Base-by-base conservation (phyloP, 1,140 invertebrate species). In the Nylanderia fulva region DNA sequence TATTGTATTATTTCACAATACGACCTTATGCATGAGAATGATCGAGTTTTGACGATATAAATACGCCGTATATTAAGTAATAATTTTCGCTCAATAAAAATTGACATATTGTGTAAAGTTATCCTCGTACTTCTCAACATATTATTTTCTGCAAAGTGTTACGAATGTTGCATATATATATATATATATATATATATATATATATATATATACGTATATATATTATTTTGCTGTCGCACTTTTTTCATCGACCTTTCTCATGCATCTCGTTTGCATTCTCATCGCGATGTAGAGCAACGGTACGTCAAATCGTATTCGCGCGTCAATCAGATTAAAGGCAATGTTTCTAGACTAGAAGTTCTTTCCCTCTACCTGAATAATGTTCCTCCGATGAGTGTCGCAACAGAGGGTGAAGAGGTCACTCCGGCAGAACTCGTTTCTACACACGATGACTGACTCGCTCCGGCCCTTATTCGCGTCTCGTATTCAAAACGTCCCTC, bases 261-360 rank as follows among this genome's bases (percentile, higher is more conserved):
- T 29, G 8, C 15, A 63, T 63, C n/a, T 66, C 13, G 21, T 48
- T 68, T 79, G 21, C 61, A 52, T 52, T 15, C 6, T 24, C 24
- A 15, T 21, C 9, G 15, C n/a, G n/a, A 7, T 1, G 68, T 36
- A 56, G 6, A 48, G 11, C 7, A 54, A 54, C 24, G 39, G 18
- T 39, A 69, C 13, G 45, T 8, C 75, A 39, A 24, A 60, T 58
- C 13, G 33, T 13, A 60, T 82, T 80, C 36, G 33, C 45, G 48
- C 24, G 48, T 79, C 71, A 84, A 58, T 77, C 82, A 84, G 45
- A 6, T 84, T 64, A 79, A 79, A 64, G 48, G 36, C 36, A 64
- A 84, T 33, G 45, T 82, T 60, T 54, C 18, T 11, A 7, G 11
- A 29, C 2, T 42, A 71, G 18, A 8, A 56, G 29, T 54, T 33